Evolutionary conservation across 2,113 vertebrate species (phyloP), one percentile per base, ranked within the genome.

Genomic region (Lophotis ruficrista): DNA sequence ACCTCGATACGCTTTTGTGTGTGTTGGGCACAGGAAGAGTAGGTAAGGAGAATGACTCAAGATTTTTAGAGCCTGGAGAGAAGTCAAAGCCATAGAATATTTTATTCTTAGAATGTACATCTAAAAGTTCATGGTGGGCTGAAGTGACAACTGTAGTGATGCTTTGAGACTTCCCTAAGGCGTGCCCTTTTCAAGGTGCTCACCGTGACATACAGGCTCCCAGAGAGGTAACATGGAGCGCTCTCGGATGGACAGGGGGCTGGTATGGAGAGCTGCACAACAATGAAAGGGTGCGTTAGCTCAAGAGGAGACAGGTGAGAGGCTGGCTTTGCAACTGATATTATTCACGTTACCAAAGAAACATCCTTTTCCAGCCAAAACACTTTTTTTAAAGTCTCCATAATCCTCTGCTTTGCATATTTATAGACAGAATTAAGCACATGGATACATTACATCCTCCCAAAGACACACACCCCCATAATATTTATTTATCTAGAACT

Each of bases 1-100:
- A 96, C 81, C 35, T 86, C 94, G 78, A 93, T 90, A 92, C 27
- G 51, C 92, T 95, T 95, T 96, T 96, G 82, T 95, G 95, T 94
- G 61, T 77, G 54, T 28, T 47, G 45, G 65, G n/a, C 45, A 51
- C 66, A 70, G 71, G 56, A 89, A 37, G 14, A 83, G 57, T 37
- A 88, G 82, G 35, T 50, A 75, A 75, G 81, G 60, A 66, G 73
- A 84, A 85, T 24, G 53, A 68, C 24, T 75, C 37, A 82, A 91
- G 51, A 13, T 86, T 96, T 89, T 61, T 82, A 78, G 38, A 83
- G 96, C 47, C 35, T 24, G 47, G 47, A 61, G 70, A 71, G 68
- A 71, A 90, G 20, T 56, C 56, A 68, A 71, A 79, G 56, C 20
- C 20, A 30, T 27, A 41, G 28, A 30, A 30, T 81, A 45, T 87